phyloP scores from a whole-genome alignment of 2,888 invertebrate species.

The Drosophila testacea region DNA sequence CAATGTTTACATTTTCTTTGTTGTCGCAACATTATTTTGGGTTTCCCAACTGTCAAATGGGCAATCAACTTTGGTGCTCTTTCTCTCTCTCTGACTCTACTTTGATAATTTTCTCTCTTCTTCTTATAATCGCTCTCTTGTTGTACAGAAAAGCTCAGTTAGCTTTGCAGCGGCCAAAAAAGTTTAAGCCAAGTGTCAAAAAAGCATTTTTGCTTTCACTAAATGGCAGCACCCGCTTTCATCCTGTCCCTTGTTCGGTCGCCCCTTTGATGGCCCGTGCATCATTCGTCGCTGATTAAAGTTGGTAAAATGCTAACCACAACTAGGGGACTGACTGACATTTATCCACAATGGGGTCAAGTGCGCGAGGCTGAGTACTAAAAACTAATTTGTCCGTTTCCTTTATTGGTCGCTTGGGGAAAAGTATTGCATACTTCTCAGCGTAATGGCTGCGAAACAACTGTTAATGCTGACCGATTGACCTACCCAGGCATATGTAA shows the following conservation, averaged over 20 bases:
- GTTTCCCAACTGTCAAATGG: constrained; percentile 64
- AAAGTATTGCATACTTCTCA: constrained; percentile 54
- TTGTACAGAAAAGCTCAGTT: constrained; percentile 66
- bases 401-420: constrained; percentile 60
- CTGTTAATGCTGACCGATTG: constrained; percentile 72
- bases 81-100: constrained; percentile 6
- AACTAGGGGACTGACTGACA: constrained; percentile 18
- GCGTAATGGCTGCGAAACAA: constrained; percentile 15
- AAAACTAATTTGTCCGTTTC: constrained; percentile 63
- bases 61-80: constrained; percentile 56
- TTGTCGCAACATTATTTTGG: constrained; percentile 64
- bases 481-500: constrained; percentile 79
- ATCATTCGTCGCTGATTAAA: constrained; percentile 51
- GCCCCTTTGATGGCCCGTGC: neutral
- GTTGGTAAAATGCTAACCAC: constrained; percentile 42
- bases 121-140: constrained; percentile 22
- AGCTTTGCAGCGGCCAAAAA: constrained; percentile 57
- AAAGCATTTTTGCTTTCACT: constrained; percentile 51
- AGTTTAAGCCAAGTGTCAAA: constrained; percentile 51
- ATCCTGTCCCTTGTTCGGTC: neutral
- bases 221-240: constrained; percentile 38
- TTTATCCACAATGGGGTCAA: constrained; percentile 64
- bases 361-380: constrained; percentile 57
- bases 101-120: constrained; percentile 4
- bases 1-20: constrained; percentile 78